These are phyloP conservation scores for Aspidoscelis tigris DNA, from an alignment of 2,113 vertebrate species.

Conservation along the genomic window DNA sequence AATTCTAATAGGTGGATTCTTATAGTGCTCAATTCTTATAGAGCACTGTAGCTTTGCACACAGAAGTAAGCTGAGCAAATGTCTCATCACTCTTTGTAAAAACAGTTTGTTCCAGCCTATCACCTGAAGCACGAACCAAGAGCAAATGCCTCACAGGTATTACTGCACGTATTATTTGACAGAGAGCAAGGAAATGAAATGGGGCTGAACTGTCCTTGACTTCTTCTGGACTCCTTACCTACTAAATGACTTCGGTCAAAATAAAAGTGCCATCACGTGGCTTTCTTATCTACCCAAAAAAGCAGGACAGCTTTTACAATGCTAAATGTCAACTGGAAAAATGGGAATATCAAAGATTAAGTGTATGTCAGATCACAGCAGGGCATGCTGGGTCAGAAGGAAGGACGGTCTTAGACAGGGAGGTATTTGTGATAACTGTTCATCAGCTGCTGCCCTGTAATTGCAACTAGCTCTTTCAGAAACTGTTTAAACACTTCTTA, in stretches of 20 bases:
- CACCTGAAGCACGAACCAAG: not conserved
- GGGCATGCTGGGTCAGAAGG: slow-evolving; percentile 4
- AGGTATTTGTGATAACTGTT: not conserved
- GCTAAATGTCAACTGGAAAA: not conserved
- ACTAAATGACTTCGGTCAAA: accelerated
- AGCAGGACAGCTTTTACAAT: accelerated
- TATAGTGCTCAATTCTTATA: no score
- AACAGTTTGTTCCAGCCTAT: not conserved
- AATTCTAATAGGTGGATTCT: not conserved
- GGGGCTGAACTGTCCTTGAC: not conserved
- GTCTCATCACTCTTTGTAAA: not conserved
- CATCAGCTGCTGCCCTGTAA: not conserved
- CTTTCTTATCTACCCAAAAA: not conserved
- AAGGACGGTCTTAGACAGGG: not conserved
- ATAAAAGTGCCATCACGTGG: not conserved
- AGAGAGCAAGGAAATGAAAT: accelerated
- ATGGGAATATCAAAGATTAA: slow-evolving; percentile 13
- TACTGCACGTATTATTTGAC: not conserved
- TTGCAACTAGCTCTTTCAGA: slow-evolving; percentile 23
- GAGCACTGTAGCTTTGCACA: not conserved
- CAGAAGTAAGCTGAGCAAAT: not conserved
- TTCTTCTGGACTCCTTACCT: not conserved
- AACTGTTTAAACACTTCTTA: not conserved
- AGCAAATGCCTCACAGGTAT: not conserved
- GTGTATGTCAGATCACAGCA: slow-evolving; percentile 11